Base-by-base conservation (phyloP, 2,113 vertebrate species). In the Myotis davidii region DNA sequence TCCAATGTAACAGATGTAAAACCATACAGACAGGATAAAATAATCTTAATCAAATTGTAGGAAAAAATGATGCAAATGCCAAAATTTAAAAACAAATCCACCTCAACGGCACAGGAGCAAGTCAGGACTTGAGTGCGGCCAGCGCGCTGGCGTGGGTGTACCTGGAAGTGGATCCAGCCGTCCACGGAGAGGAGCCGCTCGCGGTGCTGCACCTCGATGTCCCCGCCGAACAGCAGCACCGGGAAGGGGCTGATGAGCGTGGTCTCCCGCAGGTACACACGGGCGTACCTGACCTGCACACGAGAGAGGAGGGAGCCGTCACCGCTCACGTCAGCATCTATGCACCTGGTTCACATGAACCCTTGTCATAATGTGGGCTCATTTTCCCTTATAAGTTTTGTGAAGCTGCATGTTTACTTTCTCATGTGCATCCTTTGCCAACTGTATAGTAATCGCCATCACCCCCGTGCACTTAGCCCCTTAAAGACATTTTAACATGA, bases 151-250 rank as follows among this genome's bases (percentile, higher is more conserved):
- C 25, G 9, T 4, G 14, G 59, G 59, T 9, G 0, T 91, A 99
- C 99, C 99, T 99, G 99, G 97, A 99, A 99, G 98, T 99, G 98
- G 90, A 99, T 99, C 99, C 99, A 99, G 77, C 99, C 99, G 69
- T 99, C 99, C 81, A 99, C 98, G 48, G 99, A 99, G 77, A 99
- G 98, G 83, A 99, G 99, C 21, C 99, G 98, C 54, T 99, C 99
- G 1, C 99, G 98, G 97, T 99, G 99, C 78, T 99, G 99, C n/a
- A 99, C 99, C 70, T 99, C 99, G 61, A 99, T 99, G 94, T 99
- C 99, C 0, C 99, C 99, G 81, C 99, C 99, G 90, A 99, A 99
- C 85, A 99, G 99, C 96, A 99, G 98, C 98, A 99, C 98, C 37
- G 99, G 99, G 94, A 99, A 99, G 1, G 99, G 99, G 13, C 99